Base-by-base conservation (phyloP, 2,113 vertebrate species). In the Climacteris rufus region DNA sequence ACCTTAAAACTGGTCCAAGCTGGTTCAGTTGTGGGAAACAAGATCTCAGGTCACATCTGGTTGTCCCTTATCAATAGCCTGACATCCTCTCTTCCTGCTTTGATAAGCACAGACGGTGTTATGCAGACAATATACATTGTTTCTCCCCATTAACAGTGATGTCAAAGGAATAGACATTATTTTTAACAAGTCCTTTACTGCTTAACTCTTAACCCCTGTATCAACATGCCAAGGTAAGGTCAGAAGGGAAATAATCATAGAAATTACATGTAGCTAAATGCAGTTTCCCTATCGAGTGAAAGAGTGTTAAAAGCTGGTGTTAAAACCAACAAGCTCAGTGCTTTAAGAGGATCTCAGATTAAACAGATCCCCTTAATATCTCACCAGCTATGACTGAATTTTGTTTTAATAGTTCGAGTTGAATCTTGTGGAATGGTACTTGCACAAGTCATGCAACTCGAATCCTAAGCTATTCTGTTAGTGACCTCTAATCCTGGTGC, bases 251-350 rank as follows among this genome's bases (percentile, higher is more conserved):
- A 53, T 37, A 69, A 39, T 19, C 35, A 22, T 65, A 42, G 15
- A 76, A 85, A 53, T 84, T 50, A 15, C 20, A 21, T 8, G 20
- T 31, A 53, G 75, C 59, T 64, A 81, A 91, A 42, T 42, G 83
- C 56, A 54, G 11, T 52, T 92, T 66, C 23, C 17, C 35, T 45
- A 57, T 15, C 0, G 0, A 40, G 68, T 65, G 35, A 65, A 85
- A 90, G 76, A 85, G 64, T 3, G n/a, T n/a, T n/a, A n/a, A n/a
- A n/a, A n/a, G 5, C 11, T 0, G 0, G 4, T 33, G 23, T 53
- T 42, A 63, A 75, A 92, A 68, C 15, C 35, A 72, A 30, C 20
- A 35, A 68, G 10, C 12, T 40, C 68, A 54, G 54, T 37, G 60
- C 42, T 89, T 65, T 74, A n/a, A 69, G 47, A 81, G 45, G 42